Base-by-base conservation (phyloP, 2,888 invertebrate genomes). In the Cinara cedri region DNA sequence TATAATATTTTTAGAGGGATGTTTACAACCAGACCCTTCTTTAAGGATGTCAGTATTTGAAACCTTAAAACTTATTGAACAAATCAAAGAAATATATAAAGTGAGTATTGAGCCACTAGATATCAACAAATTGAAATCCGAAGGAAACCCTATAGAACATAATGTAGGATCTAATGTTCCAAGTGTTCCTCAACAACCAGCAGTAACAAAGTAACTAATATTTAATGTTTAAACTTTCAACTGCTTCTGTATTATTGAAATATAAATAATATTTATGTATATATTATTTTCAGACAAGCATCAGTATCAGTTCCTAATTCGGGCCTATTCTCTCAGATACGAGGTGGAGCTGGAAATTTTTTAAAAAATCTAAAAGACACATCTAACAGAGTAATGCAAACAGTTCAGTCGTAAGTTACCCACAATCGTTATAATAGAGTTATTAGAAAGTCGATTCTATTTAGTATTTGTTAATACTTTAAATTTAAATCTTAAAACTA, bases 351-450 rank as follows among this genome's bases (percentile, higher is more conserved):
- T 26, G 96, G 97, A 2, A 96, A 92, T 84, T 91, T 97, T 84
- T 88, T 98, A 81, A 96, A 96, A 85, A 97, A 97, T 85, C 87
- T 98, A 44, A 97, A 96, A 86, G 98, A 98, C 85, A 97, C 97
- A 0, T 96, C 97, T 24, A 93, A 92, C 54, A 97, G 97, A 88
- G 96, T 98, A 60, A 97, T 98, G 92, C 96, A 97, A 86, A 95
- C 96, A 54, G 95, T 98, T 82, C 96, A 96, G 86, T 95, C 95
- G 90, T 92, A 85, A 89, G 90, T 89, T 6, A 66, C 49, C 63
- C 16, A 21, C 10, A 42, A 54, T 34, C 8, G 24, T 70, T 66
- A 34, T 51, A 34, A 49, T 1, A 24, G 8, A 10, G 13, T 3
- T 21, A 46, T 26, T 24, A 46, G 24, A 46, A 65, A 49, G 16